A percentile compares a stretch with the other conserved stretches of the same genome.
Conservation (phyloP, 2,888 invertebrate species). For the Scaptomyza reducta region DNA sequence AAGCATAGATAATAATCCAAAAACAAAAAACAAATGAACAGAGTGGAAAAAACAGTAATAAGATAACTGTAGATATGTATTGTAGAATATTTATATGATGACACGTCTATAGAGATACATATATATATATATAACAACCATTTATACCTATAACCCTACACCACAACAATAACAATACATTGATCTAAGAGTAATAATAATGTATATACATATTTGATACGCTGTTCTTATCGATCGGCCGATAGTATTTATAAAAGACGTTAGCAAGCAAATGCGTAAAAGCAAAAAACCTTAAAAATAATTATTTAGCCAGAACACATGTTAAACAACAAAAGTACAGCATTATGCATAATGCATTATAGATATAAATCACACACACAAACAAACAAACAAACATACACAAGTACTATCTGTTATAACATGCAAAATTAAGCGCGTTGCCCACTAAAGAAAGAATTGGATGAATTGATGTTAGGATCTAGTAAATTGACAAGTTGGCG, state of each 20-base stretch:
- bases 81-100: slow-evolving; percentile 62
- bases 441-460: slow-evolving; percentile 43
- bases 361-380: slow-evolving; percentile 36
- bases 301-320: slow-evolving; percentile 67
- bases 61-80: slow-evolving; percentile 73
- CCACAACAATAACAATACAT: slow-evolving; percentile 33
- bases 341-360: slow-evolving; percentile 33
- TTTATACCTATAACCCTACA: slow-evolving; percentile 32
- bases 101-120: slow-evolving; percentile 19
- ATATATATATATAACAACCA: slow-evolving; percentile 21
- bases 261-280: slow-evolving; percentile 65
- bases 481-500: slow-evolving; percentile 58
- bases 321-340: slow-evolving; percentile 64
- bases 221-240: slow-evolving; percentile 53
- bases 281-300: slow-evolving; percentile 56
- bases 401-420: slow-evolving; percentile 57
- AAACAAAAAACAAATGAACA: slow-evolving; percentile 20
- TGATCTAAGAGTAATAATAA: slow-evolving; percentile 54
- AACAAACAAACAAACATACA: slow-evolving; percentile 30
- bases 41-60: slow-evolving; percentile 35
- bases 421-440: slow-evolving; percentile 52
- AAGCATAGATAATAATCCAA: slow-evolving; percentile 49
- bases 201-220: slow-evolving; percentile 61
- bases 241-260: slow-evolving; percentile 61
- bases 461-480: slow-evolving; percentile 46